Evolutionary conservation across 2,888 invertebrate species (phyloP).

Genomic region (Drosophila siamana): DNA sequence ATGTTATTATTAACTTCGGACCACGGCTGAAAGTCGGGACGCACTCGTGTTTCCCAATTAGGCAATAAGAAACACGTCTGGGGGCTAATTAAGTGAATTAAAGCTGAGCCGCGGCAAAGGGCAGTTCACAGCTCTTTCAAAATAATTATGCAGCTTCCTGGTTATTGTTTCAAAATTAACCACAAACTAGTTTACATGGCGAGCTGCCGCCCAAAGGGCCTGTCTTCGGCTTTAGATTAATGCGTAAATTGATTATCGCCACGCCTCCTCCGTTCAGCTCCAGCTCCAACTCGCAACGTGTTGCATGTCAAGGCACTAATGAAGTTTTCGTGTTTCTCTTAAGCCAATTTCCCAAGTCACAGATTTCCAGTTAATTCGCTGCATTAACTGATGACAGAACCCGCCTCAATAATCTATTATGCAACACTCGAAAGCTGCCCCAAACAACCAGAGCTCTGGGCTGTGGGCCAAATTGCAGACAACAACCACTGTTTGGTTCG

Average conservation of each 20-base stretch:
- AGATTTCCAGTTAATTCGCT: constrained; percentile 25
- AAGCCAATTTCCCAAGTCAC: constrained; percentile 23
- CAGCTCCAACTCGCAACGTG: constrained; percentile 12
- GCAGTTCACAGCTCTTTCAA: constrained; percentile 8
- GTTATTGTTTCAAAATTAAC: constrained; percentile 69
- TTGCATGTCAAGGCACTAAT: constrained; percentile 57
- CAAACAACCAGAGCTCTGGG: constrained; percentile 6
- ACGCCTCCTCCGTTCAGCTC: constrained; percentile 38
- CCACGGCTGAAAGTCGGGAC: constrained; percentile 18
- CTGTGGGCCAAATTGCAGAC: constrained; percentile 1
- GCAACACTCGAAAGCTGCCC: constrained; percentile 34
- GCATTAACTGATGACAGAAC: constrained; percentile 53
- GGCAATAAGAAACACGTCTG: constrained; percentile 39
- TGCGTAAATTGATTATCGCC: constrained; percentile 55
- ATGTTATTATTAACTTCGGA: constrained; percentile 8
- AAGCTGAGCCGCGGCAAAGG: not conserved
- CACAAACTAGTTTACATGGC: constrained; percentile 64
- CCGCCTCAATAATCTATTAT: constrained; percentile 45
- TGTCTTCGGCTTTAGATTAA: constrained; percentile 55
- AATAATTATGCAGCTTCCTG: constrained; percentile 60
- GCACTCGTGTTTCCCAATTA: constrained; percentile 29
- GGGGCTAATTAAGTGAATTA: constrained; percentile 47
- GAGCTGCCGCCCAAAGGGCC: constrained; percentile 32
- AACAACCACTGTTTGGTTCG: not conserved
- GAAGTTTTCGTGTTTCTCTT: constrained; percentile 65